Base-by-base conservation (phyloP, 2,888 invertebrate species). In the Lampropteryx suffumata region DNA sequence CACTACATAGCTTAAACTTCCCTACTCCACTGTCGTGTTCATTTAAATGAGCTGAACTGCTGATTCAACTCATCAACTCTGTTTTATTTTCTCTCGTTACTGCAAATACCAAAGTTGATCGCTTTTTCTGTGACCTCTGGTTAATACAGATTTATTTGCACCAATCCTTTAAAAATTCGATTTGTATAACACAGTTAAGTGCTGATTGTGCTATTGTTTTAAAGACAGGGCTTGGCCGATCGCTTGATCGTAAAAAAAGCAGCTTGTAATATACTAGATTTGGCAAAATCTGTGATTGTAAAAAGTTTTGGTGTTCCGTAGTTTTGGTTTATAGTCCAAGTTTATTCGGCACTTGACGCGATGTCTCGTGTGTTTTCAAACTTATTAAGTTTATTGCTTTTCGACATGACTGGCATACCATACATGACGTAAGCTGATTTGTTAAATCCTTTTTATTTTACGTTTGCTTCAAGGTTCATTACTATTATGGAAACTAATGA, bases 21-120 rank as follows among this genome's bases (percentile, higher is more conserved):
- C 7, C 13, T n/a, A 12, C 24, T n/a, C 21, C 9, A 43, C 39
- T 36, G 32, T 46, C 32, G 33, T 33, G 39, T 46, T 46, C 33
- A 39, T 46, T 17, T 28, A 34, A 47, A 46, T 39, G 39, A 37
- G 37, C 28, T 26, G 33, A 14, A 26, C 45, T 10, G 29, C 28
- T 27, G 42, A 41, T 29, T 30, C 12, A 13, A 44, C 46, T 57
- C 54, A 51, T 57, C 49, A 52, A 46, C 43, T 43, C 34, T 30
- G 36, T 30, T 54, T 43, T 57, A 44, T 52, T 46, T 32, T 40
- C 40, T 47, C 39, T 39, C 30, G 7, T 41, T 37, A 21, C 14
- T 14, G 45, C 35, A 39, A 50, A 45, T 47, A 39, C 39, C 10
- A 11, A 55, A 52, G 44, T 52, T 50, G 33, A 14, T 28, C 35